phyloP scores from a whole-genome alignment of 2,797 vertebrate genomes.

The Phalanger gymnotis region DNA sequence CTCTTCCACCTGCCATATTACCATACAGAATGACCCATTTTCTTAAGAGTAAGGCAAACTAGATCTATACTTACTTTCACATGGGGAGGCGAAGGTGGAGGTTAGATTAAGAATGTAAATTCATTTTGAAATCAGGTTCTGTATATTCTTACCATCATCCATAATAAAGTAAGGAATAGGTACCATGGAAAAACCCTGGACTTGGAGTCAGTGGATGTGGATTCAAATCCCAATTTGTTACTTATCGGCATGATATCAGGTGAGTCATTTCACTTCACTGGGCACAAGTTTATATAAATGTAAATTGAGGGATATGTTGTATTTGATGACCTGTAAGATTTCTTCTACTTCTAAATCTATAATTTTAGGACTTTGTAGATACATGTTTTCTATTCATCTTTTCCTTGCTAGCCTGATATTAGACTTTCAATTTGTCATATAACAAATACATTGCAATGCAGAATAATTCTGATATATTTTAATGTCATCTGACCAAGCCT shows the following conservation, averaged over 20 bases:
- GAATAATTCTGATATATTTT: not conserved
- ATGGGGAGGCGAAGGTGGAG: not conserved
- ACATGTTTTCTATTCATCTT: not conserved
- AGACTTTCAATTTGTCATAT: not conserved
- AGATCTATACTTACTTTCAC: not conserved
- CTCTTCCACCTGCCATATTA: too few relatives aligned
- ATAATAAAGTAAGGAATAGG: not conserved
- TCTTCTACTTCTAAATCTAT: not conserved
- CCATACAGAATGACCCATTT: not conserved
- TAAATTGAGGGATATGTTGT: not conserved
- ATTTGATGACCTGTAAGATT: not conserved
- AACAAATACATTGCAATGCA: not conserved
- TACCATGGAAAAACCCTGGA: not conserved
- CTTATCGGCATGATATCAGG: not conserved
- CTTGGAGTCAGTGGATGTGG: not conserved
- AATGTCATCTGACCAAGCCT: not conserved
- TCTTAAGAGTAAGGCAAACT: not conserved
- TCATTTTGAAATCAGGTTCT: not conserved
- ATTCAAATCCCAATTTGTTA: not conserved
- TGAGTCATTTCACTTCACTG: not conserved
- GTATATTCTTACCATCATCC: not conserved
- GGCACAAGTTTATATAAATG: not conserved
- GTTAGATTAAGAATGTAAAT: not conserved
- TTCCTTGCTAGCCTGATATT: not conserved
- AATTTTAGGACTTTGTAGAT: not conserved